Base-by-base conservation (phyloP, 2,113 vertebrate species). In the Bujurquina vittata region DNA sequence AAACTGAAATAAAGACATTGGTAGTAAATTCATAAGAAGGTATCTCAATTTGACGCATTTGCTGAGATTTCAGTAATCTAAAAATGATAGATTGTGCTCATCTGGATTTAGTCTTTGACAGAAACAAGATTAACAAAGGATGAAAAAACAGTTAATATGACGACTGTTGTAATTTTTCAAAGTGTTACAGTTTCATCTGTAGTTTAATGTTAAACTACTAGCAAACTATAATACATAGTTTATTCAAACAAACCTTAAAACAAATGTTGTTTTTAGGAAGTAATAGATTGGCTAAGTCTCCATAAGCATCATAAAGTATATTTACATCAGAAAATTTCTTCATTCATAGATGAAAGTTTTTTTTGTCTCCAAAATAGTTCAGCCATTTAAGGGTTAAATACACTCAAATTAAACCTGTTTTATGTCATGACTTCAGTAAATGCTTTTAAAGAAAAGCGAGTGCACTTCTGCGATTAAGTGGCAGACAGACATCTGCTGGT, bases 401-500 rank as follows among this genome's bases (percentile, higher is more conserved):
- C 15, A 35, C 58, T 22, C 6, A 54, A 15, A 14, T 46, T 15
- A 14, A 61, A 78, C 17, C 40, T 11, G 15, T 37, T 69, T 43
- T 4, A 40, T 54, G 22, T 37, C 10, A 17, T 10, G 11, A 49
- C 15, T 49, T 62, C 17, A 1, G 9, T 11, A n/a, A 57, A 54
- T 15, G 29, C 59, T 23, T 56, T 56, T 22, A 22, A 60, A 65
- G 33, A 37, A 23, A 22, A 46, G 10, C 3, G 4, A n/a, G 23
- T 60, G 20, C 26, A 18, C n/a, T 15, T 73, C 7, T 78, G 12
- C 43, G 75, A 26, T n/a, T 23, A 14, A 8, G 14, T 17, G 82
- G 67, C 79, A 74, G 82, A 73, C 77, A 60, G 69, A 67, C 80
- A 58, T 58, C 20, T 63, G 52, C 29, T 29, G 43, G 15, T n/a